phyloP scores from a whole-genome alignment of 2,113 vertebrate species.

The Menidia beryllina region DNA sequence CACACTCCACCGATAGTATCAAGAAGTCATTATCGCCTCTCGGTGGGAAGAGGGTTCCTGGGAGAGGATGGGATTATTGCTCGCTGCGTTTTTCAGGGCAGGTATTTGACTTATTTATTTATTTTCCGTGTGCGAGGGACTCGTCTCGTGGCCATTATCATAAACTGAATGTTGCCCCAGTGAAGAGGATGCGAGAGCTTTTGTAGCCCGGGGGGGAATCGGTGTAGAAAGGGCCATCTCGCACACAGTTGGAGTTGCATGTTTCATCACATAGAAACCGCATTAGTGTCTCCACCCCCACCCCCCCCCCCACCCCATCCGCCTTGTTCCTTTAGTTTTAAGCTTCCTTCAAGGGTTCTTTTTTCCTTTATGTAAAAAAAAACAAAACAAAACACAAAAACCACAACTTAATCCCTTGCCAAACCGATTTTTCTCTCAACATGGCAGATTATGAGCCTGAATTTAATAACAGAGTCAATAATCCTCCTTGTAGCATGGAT shows the following conservation, averaged over 20 bases:
- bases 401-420: not conserved
- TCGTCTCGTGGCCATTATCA: constrained; percentile 4
- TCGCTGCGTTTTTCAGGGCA: not conserved
- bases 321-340: not conserved
- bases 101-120: too few species aligned
- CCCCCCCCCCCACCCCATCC: not conserved
- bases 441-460: not conserved
- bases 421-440: not conserved
- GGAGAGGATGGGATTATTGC: constrained; percentile 7
- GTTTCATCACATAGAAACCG: not conserved
- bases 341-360: not conserved
- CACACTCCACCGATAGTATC: constrained; percentile 43
- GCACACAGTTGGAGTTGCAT: not conserved
- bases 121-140: not conserved
- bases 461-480: not conserved
- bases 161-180: not conserved
- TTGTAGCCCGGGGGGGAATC: not conserved
- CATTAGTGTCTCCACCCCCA: not conserved
- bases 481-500: not conserved
- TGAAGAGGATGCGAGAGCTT: constrained; percentile 7
- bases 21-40: constrained; percentile 63
- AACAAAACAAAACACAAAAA: too few species aligned
- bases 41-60: constrained; percentile 3
- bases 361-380: not conserved
- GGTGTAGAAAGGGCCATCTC: not conserved